phyloP scores from a whole-genome alignment of 2,797 vertebrate genomes.

The Halcyon leucocephala region DNA sequence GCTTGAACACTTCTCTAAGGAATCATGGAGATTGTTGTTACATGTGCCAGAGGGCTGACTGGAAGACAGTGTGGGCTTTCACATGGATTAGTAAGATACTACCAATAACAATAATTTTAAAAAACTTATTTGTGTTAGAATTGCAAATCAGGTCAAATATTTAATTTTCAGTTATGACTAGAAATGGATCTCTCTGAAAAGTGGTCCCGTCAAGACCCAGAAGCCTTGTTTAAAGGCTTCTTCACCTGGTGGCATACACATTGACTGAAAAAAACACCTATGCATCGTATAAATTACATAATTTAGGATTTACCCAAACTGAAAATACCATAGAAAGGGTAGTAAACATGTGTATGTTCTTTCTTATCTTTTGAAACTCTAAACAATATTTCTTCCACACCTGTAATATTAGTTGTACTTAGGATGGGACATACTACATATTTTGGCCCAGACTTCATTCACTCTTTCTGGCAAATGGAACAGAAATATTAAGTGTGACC shows the following conservation, averaged over 20 bases:
- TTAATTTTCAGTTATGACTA: background rate
- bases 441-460: background rate
- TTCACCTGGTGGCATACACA: background rate
- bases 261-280: background rate
- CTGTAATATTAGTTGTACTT: background rate
- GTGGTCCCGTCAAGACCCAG: background rate
- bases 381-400: background rate
- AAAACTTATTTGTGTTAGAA: background rate
- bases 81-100: background rate
- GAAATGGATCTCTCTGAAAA: background rate
- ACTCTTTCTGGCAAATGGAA: constrained; percentile 4
- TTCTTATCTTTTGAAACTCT: background rate
- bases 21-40: background rate
- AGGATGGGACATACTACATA: background rate
- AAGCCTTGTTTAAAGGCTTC: background rate
- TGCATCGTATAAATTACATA: background rate
- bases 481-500: background rate
- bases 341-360: background rate
- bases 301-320: background rate
- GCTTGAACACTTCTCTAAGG: background rate
- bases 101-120: background rate
- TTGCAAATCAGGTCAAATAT: background rate
- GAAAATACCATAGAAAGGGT: background rate
- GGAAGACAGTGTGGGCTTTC: background rate
- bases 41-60: background rate